Evolutionary conservation across 1,140 invertebrate species (phyloP).

Genomic region (Drosophila ohnishii): DNA sequence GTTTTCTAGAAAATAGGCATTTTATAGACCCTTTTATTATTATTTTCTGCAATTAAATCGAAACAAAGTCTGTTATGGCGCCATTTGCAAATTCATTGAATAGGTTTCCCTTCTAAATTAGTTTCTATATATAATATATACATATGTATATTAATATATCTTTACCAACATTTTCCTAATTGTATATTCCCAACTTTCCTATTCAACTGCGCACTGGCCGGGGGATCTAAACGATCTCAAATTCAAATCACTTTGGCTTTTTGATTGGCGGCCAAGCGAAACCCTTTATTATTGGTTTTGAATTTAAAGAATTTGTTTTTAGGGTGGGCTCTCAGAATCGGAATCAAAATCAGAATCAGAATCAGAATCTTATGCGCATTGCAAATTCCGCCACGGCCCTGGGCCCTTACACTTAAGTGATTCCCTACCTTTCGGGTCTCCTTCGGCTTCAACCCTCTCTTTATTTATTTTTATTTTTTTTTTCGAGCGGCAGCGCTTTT

Average conservation of each 20-base stretch:
- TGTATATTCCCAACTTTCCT: slow-evolving; percentile 17
- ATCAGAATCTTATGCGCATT: slow-evolving; percentile 64
- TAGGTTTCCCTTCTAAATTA: too few relatives aligned
- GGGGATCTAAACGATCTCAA: slow-evolving; percentile 19
- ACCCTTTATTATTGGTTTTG: slow-evolving; percentile 35
- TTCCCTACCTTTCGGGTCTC: slow-evolving; percentile 41
- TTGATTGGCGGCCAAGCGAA: slow-evolving; percentile 6
- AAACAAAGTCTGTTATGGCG: too few relatives aligned
- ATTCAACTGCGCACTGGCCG: slow-evolving; percentile 36
- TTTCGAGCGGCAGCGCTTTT: slow-evolving; percentile 63
- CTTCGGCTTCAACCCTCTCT: slow-evolving; percentile 14
- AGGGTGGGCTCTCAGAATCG: slow-evolving; percentile 8
- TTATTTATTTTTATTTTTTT: slow-evolving; percentile 24
- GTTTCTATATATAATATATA: too few relatives aligned
- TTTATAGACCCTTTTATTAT: too few relatives aligned
- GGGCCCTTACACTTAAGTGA: slow-evolving; percentile 66
- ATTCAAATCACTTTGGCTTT: slow-evolving; percentile 41
- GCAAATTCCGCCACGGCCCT: slow-evolving; percentile 64
- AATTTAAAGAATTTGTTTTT: slow-evolving; percentile 28
- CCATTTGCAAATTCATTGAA: too few relatives aligned
- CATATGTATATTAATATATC: too few relatives aligned
- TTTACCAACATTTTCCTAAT: not conserved
- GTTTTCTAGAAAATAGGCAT: too few relatives aligned
- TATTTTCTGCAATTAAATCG: too few relatives aligned
- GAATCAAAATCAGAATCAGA: not conserved